Conservation (phyloP, 2,113 vertebrate species). For the Urocolius indicus region DNA sequence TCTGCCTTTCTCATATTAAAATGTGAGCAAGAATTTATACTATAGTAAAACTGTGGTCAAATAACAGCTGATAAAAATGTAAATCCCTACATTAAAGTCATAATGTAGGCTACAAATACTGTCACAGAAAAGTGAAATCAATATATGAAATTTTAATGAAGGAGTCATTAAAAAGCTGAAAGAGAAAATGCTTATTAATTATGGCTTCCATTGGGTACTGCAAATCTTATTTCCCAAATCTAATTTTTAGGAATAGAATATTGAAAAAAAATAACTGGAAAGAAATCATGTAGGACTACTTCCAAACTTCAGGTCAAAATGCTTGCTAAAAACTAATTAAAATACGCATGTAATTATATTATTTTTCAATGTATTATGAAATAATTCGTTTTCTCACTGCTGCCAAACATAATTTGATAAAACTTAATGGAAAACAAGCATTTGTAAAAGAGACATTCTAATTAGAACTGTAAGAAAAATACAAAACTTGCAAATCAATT, state of each 20-base stretch:
- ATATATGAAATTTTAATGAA: not conserved
- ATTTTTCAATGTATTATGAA: not conserved
- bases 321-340: not conserved
- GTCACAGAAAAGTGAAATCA: not conserved
- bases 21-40: not conserved
- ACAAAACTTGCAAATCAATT: not conserved
- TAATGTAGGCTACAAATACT: not conserved
- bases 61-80: not conserved
- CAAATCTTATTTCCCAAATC: not conserved
- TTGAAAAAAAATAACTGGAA: not conserved
- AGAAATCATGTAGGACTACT: not conserved
- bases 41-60: not conserved
- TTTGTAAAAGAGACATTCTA: not conserved
- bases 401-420: not conserved
- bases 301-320: not conserved
- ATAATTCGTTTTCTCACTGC: not conserved
- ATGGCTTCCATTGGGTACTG: not conserved
- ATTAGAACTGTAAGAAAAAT: not conserved
- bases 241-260: not conserved
- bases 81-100: not conserved
- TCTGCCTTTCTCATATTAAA: not conserved
- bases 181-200: not conserved
- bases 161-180: not conserved
- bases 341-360: not conserved
- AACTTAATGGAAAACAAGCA: not conserved